Evolutionary conservation across 2,888 invertebrate species (phyloP), one percentile per base, ranked within the genome.

Genomic region (Troides helena): DNA sequence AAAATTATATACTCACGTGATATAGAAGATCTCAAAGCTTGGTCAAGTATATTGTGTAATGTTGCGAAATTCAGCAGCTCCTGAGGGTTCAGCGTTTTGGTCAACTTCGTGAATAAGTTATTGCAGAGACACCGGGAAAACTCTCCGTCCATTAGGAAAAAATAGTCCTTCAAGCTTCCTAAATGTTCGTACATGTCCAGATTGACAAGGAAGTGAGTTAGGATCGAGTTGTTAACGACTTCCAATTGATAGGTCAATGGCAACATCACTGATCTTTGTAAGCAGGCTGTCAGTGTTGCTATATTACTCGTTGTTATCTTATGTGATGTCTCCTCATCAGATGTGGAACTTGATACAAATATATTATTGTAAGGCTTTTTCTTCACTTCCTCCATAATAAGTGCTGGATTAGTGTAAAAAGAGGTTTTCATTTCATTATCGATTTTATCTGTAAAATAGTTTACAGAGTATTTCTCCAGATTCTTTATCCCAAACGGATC

Each of bases 61-160:
- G 95, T 95, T 1, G 95, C 94, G 67, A 94, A 95, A 81, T 96
- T 96, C 71, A 96, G 91, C 70, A 97, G 79, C 77, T 96, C 95
- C 18, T 93, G 89, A 0, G 96, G 96, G 75, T 93, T 92, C 43
- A 94, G 85, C 0, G 94, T 95, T n/a, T 93, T 93, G 68, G 95
- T 95, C 65, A 97, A 83, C 72, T 95, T 95, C 0, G 93, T 89
- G 74, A 96, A 96, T 70, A 97, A 85, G 73, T 95, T 95, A 65
- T 94, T 93, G 53, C 96, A 96, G 21, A 97, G 94, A 74, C 94
- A 95, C 50, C 94, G 94, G 0, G 95, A 95, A 83, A 97, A 97
- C 84, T 97, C 96, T 0, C 97, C 97, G 75, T 97, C 96, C 91
- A 96, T 93, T 36, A 97, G 82, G 77, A 97, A 96, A 82, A 95